Evolutionary conservation across 2,888 invertebrate species (phyloP).

Genomic region (Anorthoa munda): DNA sequence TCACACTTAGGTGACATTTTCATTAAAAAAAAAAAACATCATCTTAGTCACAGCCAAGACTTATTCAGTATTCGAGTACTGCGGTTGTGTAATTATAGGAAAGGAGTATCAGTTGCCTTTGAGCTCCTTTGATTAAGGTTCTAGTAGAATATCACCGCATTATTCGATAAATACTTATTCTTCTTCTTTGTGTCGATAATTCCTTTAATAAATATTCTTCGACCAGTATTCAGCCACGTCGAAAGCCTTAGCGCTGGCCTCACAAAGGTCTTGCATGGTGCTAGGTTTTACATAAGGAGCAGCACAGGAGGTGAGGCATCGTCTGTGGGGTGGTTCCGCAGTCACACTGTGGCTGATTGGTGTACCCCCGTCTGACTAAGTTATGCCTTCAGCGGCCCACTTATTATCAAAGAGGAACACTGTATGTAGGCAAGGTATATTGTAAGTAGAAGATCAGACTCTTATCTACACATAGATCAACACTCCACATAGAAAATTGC

Average conservation of each 20-base stretch:
- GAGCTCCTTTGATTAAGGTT: background rate
- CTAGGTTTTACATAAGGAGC: too few species aligned
- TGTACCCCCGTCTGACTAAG: too few species aligned
- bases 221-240: too few species aligned
- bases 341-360: too few species aligned
- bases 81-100: constrained; percentile 5
- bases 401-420: background rate
- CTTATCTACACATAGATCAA: background rate
- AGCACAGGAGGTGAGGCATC: too few species aligned
- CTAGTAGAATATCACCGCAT: background rate
- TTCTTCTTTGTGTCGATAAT: too few species aligned
- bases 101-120: constrained; percentile 5
- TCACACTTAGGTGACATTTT: background rate
- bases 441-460: constrained; percentile 2
- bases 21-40: too few species aligned
- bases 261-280: too few species aligned
- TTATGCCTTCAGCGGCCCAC: too few species aligned
- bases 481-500: constrained; percentile 14
- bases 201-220: too few species aligned
- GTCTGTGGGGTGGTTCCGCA: too few species aligned
- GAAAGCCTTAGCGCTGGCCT: too few species aligned
- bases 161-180: background rate
- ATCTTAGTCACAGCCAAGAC: constrained; percentile 33
- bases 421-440: background rate
- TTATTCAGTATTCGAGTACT: background rate